Percentiles rank a stretch among this genome's conserved stretches.
Conservation (phyloP, 2,797 vertebrate species). For the Huso huso region DNA sequence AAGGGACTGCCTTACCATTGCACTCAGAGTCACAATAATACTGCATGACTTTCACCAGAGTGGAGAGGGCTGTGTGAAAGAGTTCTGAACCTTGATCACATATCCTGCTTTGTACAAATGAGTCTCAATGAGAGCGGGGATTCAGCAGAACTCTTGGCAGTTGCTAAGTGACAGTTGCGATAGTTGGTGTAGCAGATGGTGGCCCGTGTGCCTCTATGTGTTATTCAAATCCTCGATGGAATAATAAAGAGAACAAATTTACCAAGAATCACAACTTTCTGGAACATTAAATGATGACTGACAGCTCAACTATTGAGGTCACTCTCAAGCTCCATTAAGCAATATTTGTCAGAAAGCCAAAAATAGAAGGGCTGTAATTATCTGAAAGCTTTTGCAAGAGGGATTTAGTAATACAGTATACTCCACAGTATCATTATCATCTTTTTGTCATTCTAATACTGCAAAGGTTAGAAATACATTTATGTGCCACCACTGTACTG, state of each 20-base stretch:
- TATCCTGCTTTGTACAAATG: neutral
- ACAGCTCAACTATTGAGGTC: constrained; percentile 7
- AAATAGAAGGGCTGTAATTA: too few relatives aligned
- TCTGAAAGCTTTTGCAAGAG: too few relatives aligned
- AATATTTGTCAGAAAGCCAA: neutral
- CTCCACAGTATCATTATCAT: too few relatives aligned
- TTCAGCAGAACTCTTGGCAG: constrained; percentile 12
- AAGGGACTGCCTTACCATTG: too few relatives aligned
- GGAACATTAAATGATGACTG: constrained; percentile 14
- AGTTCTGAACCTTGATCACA: neutral
- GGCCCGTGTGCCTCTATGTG: constrained; percentile 16
- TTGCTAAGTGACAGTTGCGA: constrained; percentile 23
- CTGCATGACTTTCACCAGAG: neutral
- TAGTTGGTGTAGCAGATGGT: constrained; percentile 20
- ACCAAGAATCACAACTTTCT: constrained; percentile 17
- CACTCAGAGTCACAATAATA: too few relatives aligned
- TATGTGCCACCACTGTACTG: too few relatives aligned
- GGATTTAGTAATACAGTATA: too few relatives aligned
- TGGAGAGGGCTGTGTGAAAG: neutral
- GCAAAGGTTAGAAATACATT: too few relatives aligned
- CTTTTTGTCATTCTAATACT: too few relatives aligned
- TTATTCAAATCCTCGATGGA: constrained; percentile 14
- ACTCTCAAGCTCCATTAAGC: neutral
- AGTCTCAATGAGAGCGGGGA: constrained; percentile 4
- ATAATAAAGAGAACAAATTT: constrained; percentile 18